These are phyloP conservation scores for Electrophaes corylata DNA, from an alignment of 2,888 invertebrate species.

Conservation along the genomic window DNA sequence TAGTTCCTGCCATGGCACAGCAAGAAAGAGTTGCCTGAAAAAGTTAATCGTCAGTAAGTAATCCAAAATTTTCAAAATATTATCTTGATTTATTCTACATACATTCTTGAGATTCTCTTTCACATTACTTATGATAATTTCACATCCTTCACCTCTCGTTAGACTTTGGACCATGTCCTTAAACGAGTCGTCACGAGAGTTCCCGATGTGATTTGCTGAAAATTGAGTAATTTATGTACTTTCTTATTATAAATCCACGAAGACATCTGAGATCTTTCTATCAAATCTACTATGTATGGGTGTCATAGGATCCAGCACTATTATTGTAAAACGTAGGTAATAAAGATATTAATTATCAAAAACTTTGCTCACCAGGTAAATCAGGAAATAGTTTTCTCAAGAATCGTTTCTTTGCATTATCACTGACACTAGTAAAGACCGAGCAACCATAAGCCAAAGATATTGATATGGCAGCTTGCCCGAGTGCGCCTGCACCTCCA, in stretches of 20 bases:
- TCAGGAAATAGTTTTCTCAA: constrained; percentile 60
- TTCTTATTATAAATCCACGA: too few species aligned
- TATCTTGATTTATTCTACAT: neutral
- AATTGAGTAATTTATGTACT: too few species aligned
- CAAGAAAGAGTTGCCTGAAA: constrained; percentile 36
- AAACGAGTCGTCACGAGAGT: constrained; percentile 59
- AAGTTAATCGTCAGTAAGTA: neutral
- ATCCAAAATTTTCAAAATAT: neutral
- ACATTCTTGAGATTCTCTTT: constrained; percentile 58
- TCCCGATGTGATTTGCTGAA: constrained; percentile 62
- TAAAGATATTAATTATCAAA: too few species aligned
- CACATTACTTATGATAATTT: constrained; percentile 53
- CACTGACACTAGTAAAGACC: constrained; percentile 66
- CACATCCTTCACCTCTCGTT: constrained; percentile 57
- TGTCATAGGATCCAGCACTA: too few species aligned
- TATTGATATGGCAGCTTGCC: constrained; percentile 65
- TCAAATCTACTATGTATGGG: too few species aligned
- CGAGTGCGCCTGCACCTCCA: constrained; percentile 60
- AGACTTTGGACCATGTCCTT: constrained; percentile 51
- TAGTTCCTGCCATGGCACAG: constrained; percentile 25
- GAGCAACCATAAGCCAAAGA: constrained; percentile 55
- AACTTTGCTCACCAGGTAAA: constrained; percentile 49
- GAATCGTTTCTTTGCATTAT: constrained; percentile 60
- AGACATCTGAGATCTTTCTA: too few species aligned
- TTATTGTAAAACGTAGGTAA: too few species aligned